Conservation (phyloP, 2,113 vertebrate genomes). For the Cebidichthys violaceus region DNA sequence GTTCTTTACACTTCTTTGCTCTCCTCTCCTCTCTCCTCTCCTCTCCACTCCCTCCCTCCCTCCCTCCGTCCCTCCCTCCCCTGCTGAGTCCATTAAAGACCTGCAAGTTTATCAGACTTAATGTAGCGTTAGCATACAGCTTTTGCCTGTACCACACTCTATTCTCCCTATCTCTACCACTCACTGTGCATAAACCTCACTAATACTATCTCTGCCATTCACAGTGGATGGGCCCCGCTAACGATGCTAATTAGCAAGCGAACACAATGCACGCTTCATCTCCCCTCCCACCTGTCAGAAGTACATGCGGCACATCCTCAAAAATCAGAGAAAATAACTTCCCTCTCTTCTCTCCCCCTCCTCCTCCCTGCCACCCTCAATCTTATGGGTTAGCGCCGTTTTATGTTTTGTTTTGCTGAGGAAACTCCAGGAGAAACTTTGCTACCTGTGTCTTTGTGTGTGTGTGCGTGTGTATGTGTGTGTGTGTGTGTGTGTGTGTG, state of each 20-base stretch:
- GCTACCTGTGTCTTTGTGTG: conserved; percentile 52
- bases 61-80: conserved; percentile 16
- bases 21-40: neutral
- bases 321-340: conserved; percentile 77
- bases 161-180: conserved; percentile 68
- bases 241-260: conserved; percentile 83
- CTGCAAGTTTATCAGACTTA: conserved; percentile 77
- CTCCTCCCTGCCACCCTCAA: conserved; percentile 45
- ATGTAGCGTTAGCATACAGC: conserved; percentile 73
- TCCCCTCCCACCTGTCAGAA: conserved; percentile 83
- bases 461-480: conserved; percentile 15
- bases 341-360: conserved; percentile 60
- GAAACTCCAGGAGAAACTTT: conserved; percentile 79
- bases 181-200: conserved; percentile 71
- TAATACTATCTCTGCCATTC: conserved; percentile 77
- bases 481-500: conserved; percentile 7
- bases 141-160: conserved; percentile 47
- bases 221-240: conserved; percentile 75
- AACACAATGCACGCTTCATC: conserved; percentile 82
- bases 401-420: conserved; percentile 78
- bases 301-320: conserved; percentile 68
- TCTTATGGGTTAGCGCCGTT: conserved; percentile 59
- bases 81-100: conserved; percentile 75
- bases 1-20: conserved; percentile 55
- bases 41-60: neutral